Evolutionary conservation across 2,113 vertebrate species (phyloP).

Genomic region (Cololabis saira): DNA sequence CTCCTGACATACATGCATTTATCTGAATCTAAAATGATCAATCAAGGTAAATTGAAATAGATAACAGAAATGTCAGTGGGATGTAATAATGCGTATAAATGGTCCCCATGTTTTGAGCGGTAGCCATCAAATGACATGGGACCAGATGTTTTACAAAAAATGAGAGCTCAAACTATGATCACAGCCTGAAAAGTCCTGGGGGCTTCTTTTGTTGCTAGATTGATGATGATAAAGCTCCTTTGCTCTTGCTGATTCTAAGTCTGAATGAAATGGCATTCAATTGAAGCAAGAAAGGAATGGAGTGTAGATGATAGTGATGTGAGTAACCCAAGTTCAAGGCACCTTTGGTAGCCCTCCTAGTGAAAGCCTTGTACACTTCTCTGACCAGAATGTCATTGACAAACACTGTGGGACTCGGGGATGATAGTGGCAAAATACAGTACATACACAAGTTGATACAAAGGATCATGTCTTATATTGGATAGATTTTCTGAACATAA

Average conservation of each 20-base stretch:
- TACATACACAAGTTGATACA: too few relatives aligned
- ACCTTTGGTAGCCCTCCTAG: background rate
- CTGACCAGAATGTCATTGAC: too few relatives aligned
- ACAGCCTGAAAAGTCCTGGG: slow-evolving; percentile 43
- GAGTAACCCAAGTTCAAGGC: slow-evolving; percentile 22
- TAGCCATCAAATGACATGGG: slow-evolving; percentile 40
- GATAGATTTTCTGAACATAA: too few relatives aligned
- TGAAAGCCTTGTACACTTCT: too few relatives aligned
- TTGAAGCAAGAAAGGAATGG: background rate
- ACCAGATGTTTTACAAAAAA: slow-evolving; percentile 50
- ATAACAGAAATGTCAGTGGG: slow-evolving; percentile 73
- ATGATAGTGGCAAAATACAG: too few relatives aligned
- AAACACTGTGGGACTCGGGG: too few relatives aligned
- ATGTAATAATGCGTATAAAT: slow-evolving; percentile 66
- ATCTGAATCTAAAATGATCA: slow-evolving; percentile 63
- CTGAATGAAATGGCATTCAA: background rate
- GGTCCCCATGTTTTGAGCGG: slow-evolving; percentile 25
- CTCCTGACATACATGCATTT: slow-evolving; percentile 27
- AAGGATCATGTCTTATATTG: too few relatives aligned
- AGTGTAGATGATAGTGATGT: background rate
- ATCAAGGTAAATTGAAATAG: slow-evolving; percentile 76
- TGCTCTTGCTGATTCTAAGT: background rate
- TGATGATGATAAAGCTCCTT: slow-evolving; percentile 1
- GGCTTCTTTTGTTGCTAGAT: slow-evolving; percentile 24
- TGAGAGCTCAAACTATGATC: slow-evolving; percentile 31